Percentiles rank a stretch among this genome's conserved stretches.
Evolutionary conservation across 2,113 vertebrate genomes (phyloP).

Genomic region (Pterocles orientalis): DNA sequence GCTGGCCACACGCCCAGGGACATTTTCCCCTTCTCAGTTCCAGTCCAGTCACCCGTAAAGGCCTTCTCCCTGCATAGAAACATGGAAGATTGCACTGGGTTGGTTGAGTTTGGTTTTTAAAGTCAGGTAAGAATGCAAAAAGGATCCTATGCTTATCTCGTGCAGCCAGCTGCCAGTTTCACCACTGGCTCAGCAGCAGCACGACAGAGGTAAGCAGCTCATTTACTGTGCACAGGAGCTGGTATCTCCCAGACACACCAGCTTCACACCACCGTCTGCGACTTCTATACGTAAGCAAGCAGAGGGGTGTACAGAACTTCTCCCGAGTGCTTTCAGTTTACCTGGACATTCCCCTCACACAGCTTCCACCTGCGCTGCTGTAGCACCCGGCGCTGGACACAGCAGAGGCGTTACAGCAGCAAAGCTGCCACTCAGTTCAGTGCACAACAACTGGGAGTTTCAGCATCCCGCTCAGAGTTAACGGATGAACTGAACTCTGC

Average conservation of each 20-base stretch:
- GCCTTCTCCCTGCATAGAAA: neutral
- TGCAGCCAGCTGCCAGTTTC: neutral
- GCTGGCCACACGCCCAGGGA: neutral
- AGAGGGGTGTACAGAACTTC: neutral
- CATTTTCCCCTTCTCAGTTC: too few species aligned
- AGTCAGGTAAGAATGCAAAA: accelerated
- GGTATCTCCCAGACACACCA: neutral
- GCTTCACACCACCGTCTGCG: accelerated
- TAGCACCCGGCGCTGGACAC: accelerated
- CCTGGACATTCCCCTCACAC: neutral
- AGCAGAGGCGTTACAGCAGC: neutral
- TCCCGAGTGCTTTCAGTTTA: accelerated
- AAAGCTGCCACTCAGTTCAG: neutral
- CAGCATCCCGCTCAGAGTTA: neutral
- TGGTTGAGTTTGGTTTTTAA: too few species aligned
- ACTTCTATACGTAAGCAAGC: too few species aligned
- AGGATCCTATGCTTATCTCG: neutral
- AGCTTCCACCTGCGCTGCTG: neutral
- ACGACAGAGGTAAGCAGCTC: neutral
- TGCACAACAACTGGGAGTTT: accelerated
- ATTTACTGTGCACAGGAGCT: accelerated
- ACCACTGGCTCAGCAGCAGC: neutral
- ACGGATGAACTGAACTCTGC: accelerated
- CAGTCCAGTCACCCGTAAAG: too few species aligned
- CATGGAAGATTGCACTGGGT: accelerated